A percentile compares a stretch with the other conserved stretches of the same genome.
phyloP scores from a whole-genome alignment of 2,888 invertebrate genomes.

The Drosophila percnosoma region DNA sequence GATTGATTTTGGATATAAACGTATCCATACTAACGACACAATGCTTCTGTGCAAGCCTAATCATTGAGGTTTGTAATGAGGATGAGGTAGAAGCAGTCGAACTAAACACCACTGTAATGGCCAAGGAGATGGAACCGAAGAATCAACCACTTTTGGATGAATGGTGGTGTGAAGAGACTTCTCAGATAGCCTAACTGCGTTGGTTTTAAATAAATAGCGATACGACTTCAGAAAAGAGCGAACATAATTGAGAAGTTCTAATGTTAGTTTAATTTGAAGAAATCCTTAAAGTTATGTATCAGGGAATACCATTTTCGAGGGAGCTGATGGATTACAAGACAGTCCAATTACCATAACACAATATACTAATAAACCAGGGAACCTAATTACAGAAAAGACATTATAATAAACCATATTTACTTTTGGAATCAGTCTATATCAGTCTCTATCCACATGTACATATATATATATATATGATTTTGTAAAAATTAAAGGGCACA shows the following conservation, averaged over 20 bases:
- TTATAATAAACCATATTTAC: not conserved
- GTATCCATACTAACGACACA: not conserved
- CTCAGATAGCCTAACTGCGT: accelerated
- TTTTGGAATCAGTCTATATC: not conserved
- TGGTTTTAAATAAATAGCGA: not conserved
- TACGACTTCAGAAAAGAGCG: not conserved
- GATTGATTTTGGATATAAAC: not conserved
- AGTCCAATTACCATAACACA: not conserved
- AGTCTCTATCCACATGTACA: not conserved
- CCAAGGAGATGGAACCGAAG: not conserved
- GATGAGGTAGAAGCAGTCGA: not conserved
- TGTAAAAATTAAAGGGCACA: not conserved
- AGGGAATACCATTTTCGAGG: not conserved
- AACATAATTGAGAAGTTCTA: not conserved
- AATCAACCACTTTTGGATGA: not conserved
- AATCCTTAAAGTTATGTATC: not conserved
- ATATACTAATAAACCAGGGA: not conserved
- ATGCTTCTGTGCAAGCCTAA: not conserved
- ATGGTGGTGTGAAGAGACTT: not conserved
- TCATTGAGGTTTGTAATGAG: too few species aligned
- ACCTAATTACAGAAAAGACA: not conserved
- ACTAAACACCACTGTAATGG: too few species aligned
- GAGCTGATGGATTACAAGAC: not conserved
- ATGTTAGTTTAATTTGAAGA: accelerated
- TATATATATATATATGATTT: too few species aligned